These are phyloP conservation scores for Zingel zingel DNA, from an alignment of 2,113 vertebrate species.

Conservation along the genomic window DNA sequence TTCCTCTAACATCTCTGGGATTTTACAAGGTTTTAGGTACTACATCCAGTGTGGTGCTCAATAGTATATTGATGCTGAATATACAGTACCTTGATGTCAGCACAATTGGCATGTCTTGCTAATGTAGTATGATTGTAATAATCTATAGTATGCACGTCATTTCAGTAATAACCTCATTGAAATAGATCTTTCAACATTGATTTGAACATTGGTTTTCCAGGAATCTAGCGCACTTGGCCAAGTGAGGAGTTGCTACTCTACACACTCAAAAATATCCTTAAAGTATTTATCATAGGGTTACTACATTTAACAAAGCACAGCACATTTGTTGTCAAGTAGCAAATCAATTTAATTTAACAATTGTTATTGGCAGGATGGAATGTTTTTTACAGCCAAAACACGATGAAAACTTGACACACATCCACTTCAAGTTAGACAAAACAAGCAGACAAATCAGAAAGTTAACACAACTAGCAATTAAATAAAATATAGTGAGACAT, in stretches of 20 bases:
- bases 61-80: background rate
- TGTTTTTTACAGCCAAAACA: conserved; percentile 2
- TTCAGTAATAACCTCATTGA: background rate
- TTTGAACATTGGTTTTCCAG: conserved; percentile 9
- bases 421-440: background rate
- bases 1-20: no score
- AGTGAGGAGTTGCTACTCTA: background rate
- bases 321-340: background rate
- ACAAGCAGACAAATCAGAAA: conserved; percentile 13
- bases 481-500: conserved; percentile 6
- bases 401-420: conserved; percentile 9
- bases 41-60: no score
- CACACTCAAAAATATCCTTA: background rate
- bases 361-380: conserved; percentile 23
- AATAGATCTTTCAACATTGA: background rate
- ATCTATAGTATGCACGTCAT: background rate
- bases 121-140: background rate
- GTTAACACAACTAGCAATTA: conserved; percentile 14
- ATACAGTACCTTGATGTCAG: background rate
- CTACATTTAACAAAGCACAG: background rate
- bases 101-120: background rate
- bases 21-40: background rate
- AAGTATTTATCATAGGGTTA: background rate
- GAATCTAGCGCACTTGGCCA: background rate
- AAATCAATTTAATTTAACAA: conserved; percentile 14